Base-by-base conservation (phyloP, 1,140 invertebrate species). In the Nomia melanderi region DNA sequence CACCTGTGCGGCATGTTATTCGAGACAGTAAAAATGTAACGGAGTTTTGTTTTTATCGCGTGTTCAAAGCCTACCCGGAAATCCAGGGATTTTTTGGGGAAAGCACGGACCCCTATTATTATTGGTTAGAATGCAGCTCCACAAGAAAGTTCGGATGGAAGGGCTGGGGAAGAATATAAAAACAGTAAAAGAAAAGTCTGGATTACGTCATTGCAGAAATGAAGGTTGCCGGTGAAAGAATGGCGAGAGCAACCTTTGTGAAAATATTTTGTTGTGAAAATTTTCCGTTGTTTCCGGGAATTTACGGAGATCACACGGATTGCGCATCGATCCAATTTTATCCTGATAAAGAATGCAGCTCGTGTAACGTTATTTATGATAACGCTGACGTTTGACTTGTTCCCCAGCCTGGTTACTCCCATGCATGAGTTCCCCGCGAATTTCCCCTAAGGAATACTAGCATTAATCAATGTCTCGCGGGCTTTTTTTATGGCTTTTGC, bases 1-100 rank as follows among this genome's bases (percentile, higher is more conserved):
- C 39, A 64, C 39, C 36, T 64, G 23, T 36, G 60, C 6, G 20
- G 25, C 66, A 8, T 62, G 56, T 62, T 64, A 72, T 27, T 31
- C 20, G 36, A 5, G 9, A 6, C 57, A 36, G 17, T 59, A 57
- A 77, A 77, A 64, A 12, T n/a, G 47, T 29, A 63, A 71, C 33
- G n/a, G 50, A 17, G 57, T 36, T 63, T 72, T 47, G 29, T 23
- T 60, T 60, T 77, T 65, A 65, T 41, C 9, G 60, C n/a, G 29
- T 23, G 27, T n/a, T 12, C 9, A 11, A 41, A 2, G 50, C 20
- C 5, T 5, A 50, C 20, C 8, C 20, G 20, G n/a, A 50, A 50
- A 50, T 50, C 47, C 47, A 7, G 47, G 20, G n/a, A 1, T n/a
- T n/a, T n/a, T 50, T 50, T n/a, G n/a, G 20, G 4, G 20, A 23